These are phyloP conservation scores for Epinephelus lanceolatus DNA, from an alignment of 2,113 vertebrate genomes.

Conservation along the genomic window DNA sequence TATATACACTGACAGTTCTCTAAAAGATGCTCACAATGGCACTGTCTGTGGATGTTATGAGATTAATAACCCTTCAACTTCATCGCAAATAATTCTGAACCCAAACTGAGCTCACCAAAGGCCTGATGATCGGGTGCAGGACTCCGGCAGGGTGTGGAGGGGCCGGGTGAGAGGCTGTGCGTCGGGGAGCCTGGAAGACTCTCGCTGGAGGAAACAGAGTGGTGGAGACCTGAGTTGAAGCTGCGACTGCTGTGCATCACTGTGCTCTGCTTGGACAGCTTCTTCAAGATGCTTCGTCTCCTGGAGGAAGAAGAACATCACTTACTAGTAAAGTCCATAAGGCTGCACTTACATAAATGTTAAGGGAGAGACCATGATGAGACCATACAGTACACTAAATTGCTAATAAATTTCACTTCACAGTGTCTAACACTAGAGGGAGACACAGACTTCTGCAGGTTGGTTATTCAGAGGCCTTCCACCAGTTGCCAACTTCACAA, in stretches of 20 bases:
- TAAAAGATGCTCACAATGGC: background rate
- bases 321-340: background rate
- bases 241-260: constrained; percentile 95
- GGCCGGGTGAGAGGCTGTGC: constrained; percentile 93
- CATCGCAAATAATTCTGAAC: background rate
- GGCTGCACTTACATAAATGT: background rate
- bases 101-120: constrained; percentile 53
- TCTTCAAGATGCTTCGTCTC: constrained; percentile 92
- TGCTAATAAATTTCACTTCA: background rate
- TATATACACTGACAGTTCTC: background rate
- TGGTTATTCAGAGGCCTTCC: background rate
- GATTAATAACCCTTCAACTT: background rate
- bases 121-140: constrained; percentile 87
- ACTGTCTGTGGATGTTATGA: background rate
- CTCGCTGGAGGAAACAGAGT: constrained; percentile 95
- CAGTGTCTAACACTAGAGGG: constrained; percentile 45
- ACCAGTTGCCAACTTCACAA: background rate
- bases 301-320: constrained; percentile 65
- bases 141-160: constrained; percentile 90
- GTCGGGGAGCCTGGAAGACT: constrained; percentile 97
- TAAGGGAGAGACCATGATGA: background rate
- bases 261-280: constrained; percentile 92
- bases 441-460: constrained; percentile 17
- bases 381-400: background rate
- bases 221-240: constrained; percentile 95